These are phyloP conservation scores for Drosophila dives DNA, from an alignment of 2,888 invertebrate genomes.

Conservation along the genomic window DNA sequence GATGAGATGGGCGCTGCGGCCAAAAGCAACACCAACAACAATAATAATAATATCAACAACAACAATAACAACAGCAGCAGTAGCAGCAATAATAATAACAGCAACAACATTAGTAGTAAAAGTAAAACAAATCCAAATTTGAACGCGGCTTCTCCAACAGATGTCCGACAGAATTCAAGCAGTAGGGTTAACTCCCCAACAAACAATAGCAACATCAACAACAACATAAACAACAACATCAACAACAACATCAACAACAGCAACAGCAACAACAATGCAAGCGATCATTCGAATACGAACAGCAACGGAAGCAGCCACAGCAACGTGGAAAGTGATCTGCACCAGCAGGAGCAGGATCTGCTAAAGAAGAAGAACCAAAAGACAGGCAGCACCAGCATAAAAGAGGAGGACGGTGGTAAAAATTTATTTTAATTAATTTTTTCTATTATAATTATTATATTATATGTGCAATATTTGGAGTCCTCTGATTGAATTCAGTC, in stretches of 20 bases:
- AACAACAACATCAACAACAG: background rate
- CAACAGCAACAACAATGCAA: background rate
- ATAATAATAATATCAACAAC: constrained; percentile 14
- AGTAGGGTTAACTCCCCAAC: background rate
- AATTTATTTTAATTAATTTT: background rate
- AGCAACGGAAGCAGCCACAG: constrained; percentile 51
- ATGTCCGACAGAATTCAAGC: constrained; percentile 47
- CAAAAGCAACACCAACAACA: constrained; percentile 34
- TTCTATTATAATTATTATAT: background rate
- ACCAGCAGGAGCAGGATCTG: constrained; percentile 50
- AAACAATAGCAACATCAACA: constrained; percentile 14
- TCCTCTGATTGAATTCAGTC: background rate
- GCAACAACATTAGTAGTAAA: constrained; percentile 17
- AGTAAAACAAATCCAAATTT: constrained; percentile 14
- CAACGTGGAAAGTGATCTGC: constrained; percentile 58
- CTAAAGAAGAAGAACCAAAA: constrained; percentile 55
- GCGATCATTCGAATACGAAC: constrained; percentile 56
- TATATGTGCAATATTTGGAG: background rate
- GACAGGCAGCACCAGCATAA: constrained; percentile 25
- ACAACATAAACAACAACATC: background rate
- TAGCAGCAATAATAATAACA: constrained; percentile 7
- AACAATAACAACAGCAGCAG: constrained; percentile 21
- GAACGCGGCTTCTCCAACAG: background rate
- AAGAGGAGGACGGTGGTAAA: constrained; percentile 76
- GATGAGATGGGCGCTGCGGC: constrained; percentile 52